Percentiles rank a stretch among this genome's conserved stretches.
phyloP scores from a whole-genome alignment of 2,888 invertebrate species.

The Achlya flavicornis region DNA sequence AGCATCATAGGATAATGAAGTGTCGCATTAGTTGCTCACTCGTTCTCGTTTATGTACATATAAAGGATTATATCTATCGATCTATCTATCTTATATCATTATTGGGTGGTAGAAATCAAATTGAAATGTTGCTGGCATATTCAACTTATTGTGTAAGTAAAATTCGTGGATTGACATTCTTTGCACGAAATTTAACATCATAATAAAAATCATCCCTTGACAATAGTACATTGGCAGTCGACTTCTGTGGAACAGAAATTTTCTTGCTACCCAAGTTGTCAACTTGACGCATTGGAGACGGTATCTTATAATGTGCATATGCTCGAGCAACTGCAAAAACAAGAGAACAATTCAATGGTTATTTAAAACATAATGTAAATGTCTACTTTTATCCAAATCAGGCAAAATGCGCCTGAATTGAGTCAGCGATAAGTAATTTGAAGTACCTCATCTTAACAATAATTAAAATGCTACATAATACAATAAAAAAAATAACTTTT shows the following conservation, averaged over 20 bases:
- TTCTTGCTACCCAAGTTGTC: constrained; percentile 48
- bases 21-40: too few relatives aligned
- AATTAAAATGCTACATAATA: too few relatives aligned
- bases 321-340: constrained; percentile 36
- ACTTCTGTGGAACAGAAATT: constrained; percentile 45
- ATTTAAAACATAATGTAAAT: too few relatives aligned
- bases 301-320: constrained; percentile 40
- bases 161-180: constrained; percentile 63
- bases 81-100: too few relatives aligned
- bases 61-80: too few relatives aligned
- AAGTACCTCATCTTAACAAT: too few relatives aligned
- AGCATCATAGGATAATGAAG: too few relatives aligned
- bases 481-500: too few relatives aligned
- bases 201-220: constrained; percentile 47
- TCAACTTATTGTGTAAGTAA: constrained; percentile 40
- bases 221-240: constrained; percentile 67
- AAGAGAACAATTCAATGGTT: not conserved
- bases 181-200: constrained; percentile 48
- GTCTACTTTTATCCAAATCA: too few relatives aligned
- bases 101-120: constrained; percentile 63
- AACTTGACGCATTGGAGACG: constrained; percentile 55
- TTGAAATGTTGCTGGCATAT: constrained; percentile 46
- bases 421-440: too few relatives aligned
- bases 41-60: too few relatives aligned
- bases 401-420: too few relatives aligned